Percentiles rank a stretch among this genome's conserved stretches.
Evolutionary conservation across 2,797 vertebrate genomes (phyloP).

Genomic region (Squalus acanthias): DNA sequence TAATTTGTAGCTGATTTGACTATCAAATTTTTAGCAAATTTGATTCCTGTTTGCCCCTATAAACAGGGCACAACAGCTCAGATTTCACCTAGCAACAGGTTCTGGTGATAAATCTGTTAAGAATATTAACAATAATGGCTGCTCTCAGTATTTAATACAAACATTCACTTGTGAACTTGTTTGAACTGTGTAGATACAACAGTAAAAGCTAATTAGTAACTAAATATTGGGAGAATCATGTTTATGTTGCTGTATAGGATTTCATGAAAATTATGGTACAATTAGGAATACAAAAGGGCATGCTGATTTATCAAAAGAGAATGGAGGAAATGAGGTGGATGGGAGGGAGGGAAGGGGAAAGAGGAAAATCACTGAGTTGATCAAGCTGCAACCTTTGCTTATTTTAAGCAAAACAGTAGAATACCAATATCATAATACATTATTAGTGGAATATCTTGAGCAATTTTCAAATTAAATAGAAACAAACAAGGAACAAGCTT

Average conservation of each 20-base stretch:
- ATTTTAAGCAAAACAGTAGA: too few relatives aligned
- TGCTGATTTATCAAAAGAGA: neutral
- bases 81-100: neutral
- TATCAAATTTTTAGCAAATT: neutral
- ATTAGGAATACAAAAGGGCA: neutral
- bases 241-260: neutral
- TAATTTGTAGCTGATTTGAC: neutral
- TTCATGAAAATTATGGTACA: neutral
- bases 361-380: too few relatives aligned
- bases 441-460: too few relatives aligned
- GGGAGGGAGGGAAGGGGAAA: too few relatives aligned
- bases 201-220: neutral
- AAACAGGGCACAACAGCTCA: neutral
- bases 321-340: neutral
- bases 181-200: neutral
- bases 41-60: neutral
- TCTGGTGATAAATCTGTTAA: neutral
- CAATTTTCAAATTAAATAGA: too few relatives aligned
- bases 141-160: neutral
- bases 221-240: neutral
- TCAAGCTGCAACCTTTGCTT: too few relatives aligned
- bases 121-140: neutral
- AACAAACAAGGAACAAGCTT: too few relatives aligned
- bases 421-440: too few relatives aligned
- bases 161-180: neutral